These are phyloP conservation scores for Motacilla alba DNA, from an alignment of 2,113 vertebrate species.

Conservation along the genomic window DNA sequence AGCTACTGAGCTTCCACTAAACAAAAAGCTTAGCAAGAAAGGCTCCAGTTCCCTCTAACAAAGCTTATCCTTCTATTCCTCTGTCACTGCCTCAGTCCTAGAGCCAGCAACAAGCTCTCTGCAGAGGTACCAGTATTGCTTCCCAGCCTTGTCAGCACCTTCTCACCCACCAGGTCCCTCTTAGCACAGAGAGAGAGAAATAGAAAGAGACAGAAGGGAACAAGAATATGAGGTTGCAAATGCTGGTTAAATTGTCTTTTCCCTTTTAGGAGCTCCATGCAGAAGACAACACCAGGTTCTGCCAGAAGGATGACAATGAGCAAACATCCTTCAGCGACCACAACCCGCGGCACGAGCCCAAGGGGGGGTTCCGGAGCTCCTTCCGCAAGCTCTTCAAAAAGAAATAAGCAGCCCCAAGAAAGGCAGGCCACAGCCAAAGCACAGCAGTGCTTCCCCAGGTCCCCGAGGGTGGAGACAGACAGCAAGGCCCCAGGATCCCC, in stretches of 20 bases:
- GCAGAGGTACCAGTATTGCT: not conserved
- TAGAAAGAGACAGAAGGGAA: not conserved
- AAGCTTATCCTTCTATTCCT: not conserved
- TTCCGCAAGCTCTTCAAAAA: conserved; percentile 99
- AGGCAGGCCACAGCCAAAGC: conserved; percentile 59
- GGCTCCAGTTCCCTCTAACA: not conserved
- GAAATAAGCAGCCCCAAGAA: conserved; percentile 82
- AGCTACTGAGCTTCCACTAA: not conserved
- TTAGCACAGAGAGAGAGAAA: not conserved
- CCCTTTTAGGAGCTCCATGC: conserved; percentile 82
- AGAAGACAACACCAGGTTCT: conserved; percentile 82
- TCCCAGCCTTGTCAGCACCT: not conserved
- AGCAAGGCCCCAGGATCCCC: conserved; percentile 8
- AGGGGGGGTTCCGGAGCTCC: conserved; percentile 94
- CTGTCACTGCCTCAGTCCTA: not conserved
- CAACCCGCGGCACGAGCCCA: conserved; percentile 89
- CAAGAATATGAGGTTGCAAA: conserved; percentile 34
- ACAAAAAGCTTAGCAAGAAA: not conserved
- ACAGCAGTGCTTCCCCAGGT: conserved; percentile 22
- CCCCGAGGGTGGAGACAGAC: conserved; percentile 39
- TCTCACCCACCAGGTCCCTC: not conserved
- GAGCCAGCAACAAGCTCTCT: not conserved
- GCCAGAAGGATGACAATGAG: conserved; percentile 82
- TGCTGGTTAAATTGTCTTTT: conserved; percentile 65
- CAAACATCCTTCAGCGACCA: conserved; percentile 90